Conservation (phyloP, 2,888 invertebrate genomes). For the Meghimatium bilineatum region DNA sequence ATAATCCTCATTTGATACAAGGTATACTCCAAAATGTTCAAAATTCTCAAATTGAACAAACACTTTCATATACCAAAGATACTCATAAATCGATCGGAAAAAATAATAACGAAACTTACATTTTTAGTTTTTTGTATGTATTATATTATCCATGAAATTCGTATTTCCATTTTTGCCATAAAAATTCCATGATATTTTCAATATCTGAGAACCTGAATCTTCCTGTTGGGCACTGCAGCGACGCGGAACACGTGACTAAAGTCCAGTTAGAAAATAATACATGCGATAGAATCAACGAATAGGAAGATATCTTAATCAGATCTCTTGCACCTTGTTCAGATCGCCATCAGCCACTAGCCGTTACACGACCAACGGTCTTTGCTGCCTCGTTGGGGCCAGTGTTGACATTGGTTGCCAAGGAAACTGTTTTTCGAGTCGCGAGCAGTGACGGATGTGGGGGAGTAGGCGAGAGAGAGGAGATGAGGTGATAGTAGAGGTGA, state of each 20-base stretch:
- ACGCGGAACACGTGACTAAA: not conserved
- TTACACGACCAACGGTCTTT: not conserved
- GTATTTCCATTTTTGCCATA: not conserved
- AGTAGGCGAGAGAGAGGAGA: not conserved
- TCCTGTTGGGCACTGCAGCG: not conserved
- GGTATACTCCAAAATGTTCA: not conserved
- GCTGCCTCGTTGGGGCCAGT: not conserved
- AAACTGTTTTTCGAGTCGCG: slow-evolving; percentile 5
- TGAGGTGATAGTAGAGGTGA: not conserved
- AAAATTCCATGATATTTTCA: not conserved
- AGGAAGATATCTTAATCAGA: not conserved
- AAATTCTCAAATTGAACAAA: not conserved
- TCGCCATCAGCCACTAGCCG: not conserved
- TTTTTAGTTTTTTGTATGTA: too few species aligned
- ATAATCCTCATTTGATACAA: not conserved
- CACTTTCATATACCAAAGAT: not conserved
- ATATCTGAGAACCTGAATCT: not conserved
- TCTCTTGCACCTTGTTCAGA: not conserved
- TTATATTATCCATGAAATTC: not conserved
- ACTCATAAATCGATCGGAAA: too few species aligned
- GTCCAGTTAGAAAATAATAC: not conserved
- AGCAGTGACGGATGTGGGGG: not conserved
- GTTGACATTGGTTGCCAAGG: slow-evolving; percentile 1
- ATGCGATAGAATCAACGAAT: not conserved
- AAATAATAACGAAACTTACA: too few species aligned